A percentile compares a stretch with the other conserved stretches of the same genome.
Conservation (phyloP, 2,797 vertebrate genomes). For the Sarcoramphus papa region DNA sequence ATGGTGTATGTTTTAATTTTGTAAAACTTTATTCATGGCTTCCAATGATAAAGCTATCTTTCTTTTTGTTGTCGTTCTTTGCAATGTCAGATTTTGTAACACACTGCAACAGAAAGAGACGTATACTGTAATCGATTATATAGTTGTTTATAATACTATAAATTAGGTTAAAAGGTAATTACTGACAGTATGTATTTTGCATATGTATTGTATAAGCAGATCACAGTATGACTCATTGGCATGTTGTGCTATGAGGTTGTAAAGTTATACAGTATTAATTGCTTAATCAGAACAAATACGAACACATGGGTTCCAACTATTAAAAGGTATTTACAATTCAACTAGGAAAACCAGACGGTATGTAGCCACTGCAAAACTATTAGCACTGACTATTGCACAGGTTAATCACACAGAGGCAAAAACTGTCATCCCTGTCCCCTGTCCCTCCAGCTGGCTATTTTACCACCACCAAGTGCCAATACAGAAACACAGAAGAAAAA, state of each 20-base stretch:
- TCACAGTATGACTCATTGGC: neutral
- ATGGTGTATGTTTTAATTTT: neutral
- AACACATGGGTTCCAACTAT: neutral
- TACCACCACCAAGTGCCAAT: neutral
- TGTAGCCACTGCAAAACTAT: neutral
- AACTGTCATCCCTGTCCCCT: neutral
- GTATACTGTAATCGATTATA: fast-evolving
- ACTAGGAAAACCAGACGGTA: neutral
- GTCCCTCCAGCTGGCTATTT: neutral
- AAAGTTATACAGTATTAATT: neutral
- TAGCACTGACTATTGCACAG: neutral
- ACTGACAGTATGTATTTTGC: neutral
- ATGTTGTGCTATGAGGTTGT: neutral
- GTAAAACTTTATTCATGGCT: neutral
- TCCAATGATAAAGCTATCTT: neutral
- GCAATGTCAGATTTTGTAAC: neutral
- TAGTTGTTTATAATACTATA: neutral
- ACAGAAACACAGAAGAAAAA: neutral
- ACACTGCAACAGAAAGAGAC: neutral
- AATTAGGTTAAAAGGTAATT: neutral
- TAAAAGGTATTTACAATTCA: neutral
- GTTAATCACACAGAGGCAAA: neutral
- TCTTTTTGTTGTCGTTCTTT: neutral
- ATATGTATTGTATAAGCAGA: neutral
- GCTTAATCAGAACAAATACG: neutral